These are phyloP conservation scores for Parelbella ahira DNA, from an alignment of 2,888 invertebrate genomes.

Conservation along the genomic window DNA sequence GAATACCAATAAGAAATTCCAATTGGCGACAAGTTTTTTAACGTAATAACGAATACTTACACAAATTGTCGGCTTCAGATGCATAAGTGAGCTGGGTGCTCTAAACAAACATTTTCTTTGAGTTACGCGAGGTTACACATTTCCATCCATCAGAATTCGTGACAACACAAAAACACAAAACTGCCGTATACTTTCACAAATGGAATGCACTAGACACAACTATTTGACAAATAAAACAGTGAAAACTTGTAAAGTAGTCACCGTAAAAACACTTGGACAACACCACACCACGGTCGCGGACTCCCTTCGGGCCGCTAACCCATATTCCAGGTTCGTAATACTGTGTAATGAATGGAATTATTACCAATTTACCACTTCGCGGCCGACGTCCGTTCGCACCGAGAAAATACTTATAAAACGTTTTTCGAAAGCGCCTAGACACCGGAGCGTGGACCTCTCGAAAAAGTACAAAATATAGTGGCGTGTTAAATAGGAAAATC, in stretches of 20 bases:
- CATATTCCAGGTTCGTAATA: constrained; percentile 73
- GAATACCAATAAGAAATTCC: constrained; percentile 10
- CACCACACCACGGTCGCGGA: constrained; percentile 55
- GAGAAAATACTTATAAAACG: constrained; percentile 71
- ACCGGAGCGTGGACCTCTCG: constrained; percentile 68
- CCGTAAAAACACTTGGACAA: constrained; percentile 44
- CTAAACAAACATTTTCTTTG: constrained; percentile 22
- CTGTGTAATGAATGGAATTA: constrained; percentile 76
- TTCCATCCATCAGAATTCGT: constrained; percentile 45
- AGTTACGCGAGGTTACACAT: constrained; percentile 23
- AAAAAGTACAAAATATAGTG: constrained; percentile 74
- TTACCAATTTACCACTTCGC: constrained; percentile 74
- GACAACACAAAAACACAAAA: constrained; percentile 60
- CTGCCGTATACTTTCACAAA: constrained; percentile 58
- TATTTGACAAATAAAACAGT: constrained; percentile 56
- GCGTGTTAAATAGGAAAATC: constrained; percentile 77
- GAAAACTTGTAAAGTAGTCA: constrained; percentile 48
- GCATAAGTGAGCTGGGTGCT: constrained; percentile 13
- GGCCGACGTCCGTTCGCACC: constrained; percentile 68
- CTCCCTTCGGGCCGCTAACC: constrained; percentile 65
- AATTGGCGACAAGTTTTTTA: constrained; percentile 7
- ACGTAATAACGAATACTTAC: constrained; percentile 19
- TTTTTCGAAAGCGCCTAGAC: constrained; percentile 78
- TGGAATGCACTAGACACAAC: constrained; percentile 44
- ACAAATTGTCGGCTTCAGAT: constrained; percentile 17